Percentiles rank a stretch among this genome's conserved stretches.
Conservation (phyloP, 2,797 vertebrate species). For the Tapera naevia region DNA sequence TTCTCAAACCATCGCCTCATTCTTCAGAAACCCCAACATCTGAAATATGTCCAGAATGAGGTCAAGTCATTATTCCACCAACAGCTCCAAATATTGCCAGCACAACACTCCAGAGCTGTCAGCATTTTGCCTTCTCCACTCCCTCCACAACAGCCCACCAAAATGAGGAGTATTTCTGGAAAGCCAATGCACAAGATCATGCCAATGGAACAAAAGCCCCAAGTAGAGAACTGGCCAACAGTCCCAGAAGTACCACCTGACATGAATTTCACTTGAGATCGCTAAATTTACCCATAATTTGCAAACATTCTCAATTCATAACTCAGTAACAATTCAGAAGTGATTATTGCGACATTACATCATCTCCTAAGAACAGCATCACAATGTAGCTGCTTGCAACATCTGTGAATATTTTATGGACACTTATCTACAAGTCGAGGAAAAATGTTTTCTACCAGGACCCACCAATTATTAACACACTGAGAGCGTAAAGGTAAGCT, state of each 20-base stretch:
- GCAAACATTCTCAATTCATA: constrained; percentile 47
- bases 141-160: not conserved
- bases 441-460: constrained; percentile 19
- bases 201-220: not conserved
- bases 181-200: not conserved
- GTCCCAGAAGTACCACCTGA: not conserved
- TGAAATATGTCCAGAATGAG: not conserved
- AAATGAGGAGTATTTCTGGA: not conserved
- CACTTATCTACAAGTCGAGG: constrained; percentile 17
- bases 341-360: constrained; percentile 38
- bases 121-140: not conserved
- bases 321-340: constrained; percentile 47
- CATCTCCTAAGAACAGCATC: constrained; percentile 40
- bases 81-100: not conserved
- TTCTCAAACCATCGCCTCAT: not conserved
- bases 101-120: not conserved
- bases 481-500: not conserved
- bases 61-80: not conserved
- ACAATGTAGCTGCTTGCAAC: constrained; percentile 44
- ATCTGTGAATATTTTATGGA: constrained; percentile 23
- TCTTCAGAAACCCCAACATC: not conserved
- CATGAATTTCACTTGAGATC: not conserved
- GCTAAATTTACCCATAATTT: constrained; percentile 13
- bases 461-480: not conserved
- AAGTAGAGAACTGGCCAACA: not conserved